Evolutionary conservation across 1,140 invertebrate species (phyloP), one percentile per base, ranked within the genome.

Genomic region (Sycobia sp.): DNA sequence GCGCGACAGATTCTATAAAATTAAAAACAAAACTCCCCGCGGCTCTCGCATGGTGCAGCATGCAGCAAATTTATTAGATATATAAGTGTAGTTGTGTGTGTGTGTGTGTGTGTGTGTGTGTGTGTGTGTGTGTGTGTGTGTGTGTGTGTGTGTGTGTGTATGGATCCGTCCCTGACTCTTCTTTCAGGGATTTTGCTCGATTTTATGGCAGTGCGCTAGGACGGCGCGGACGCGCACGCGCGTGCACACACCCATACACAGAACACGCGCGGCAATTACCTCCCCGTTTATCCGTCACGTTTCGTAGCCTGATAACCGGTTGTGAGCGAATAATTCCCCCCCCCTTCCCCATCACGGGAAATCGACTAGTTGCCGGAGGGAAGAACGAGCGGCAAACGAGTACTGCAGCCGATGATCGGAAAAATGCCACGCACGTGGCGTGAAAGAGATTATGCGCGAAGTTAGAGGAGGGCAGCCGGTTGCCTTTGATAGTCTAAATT

Each of bases 231-330:
- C 10, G 16, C 47, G 1, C 47, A 11, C 20, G n/a, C 53, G 23
- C 22, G n/a, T n/a, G n/a, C n/a, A n/a, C n/a, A n/a, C n/a, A n/a
- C n/a, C n/a, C n/a, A n/a, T n/a, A n/a, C n/a, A n/a, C n/a, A n/a
- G n/a, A n/a, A n/a, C 20, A 27, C 22, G 22, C 7, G n/a, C 14
- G 13, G 29, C 55, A 46, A 57, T 57, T 57, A 57, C 43, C 46
- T 1, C 41, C 18, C 32, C 27, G 46, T 47, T 57, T 36, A 57
- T 57, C 27, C 41, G 25, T 57, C 55, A 57, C 27, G 55, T 57
- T 22, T 36, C 29, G 20, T 44, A 38, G n/a, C 22, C 5, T 29
- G 34, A 54, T 54, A 27, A 16, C 22, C 38, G 1, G 41, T 4
- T 11, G 7, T n/a, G n/a, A n/a, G n/a, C n/a, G n/a, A n/a, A n/a